A percentile compares a stretch with the other conserved stretches of the same genome.
Evolutionary conservation across 1,140 invertebrate genomes (phyloP).

Genomic region (Brachionus angularis): DNA sequence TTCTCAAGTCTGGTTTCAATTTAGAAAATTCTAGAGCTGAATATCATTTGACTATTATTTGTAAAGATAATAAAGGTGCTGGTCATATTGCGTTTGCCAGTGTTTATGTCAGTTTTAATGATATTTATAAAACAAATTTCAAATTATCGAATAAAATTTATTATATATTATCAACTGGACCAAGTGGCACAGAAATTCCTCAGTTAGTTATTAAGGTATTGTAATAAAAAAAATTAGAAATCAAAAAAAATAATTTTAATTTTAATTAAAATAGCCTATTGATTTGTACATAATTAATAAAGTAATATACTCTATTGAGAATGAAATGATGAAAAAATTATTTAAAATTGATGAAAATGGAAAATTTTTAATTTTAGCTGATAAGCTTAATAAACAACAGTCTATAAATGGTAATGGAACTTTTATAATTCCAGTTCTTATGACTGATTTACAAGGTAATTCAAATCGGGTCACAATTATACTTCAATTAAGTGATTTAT

Average conservation of each 20-base stretch:
- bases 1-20: not conserved
- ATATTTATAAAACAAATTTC: not conserved
- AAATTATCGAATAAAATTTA: not conserved
- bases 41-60: constrained; percentile 5
- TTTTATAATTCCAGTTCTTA: not conserved
- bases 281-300: not conserved
- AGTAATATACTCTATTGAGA: not conserved
- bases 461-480: not conserved
- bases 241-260: too few species aligned
- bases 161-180: constrained; percentile 10
- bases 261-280: too few species aligned
- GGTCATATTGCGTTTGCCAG: constrained; percentile 19
- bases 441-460: not conserved
- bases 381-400: not conserved
- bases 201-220: not conserved
- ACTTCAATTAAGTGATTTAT: not conserved
- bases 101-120: not conserved
- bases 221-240: too few species aligned
- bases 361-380: not conserved
- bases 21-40: not conserved
- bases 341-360: constrained; percentile 4
- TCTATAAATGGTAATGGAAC: not conserved
- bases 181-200: constrained; percentile 6
- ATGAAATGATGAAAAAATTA: not conserved
- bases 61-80: constrained; percentile 9